Evolutionary conservation across 2,888 invertebrate species (phyloP).

Genomic region (Leistus spinibarbis): DNA sequence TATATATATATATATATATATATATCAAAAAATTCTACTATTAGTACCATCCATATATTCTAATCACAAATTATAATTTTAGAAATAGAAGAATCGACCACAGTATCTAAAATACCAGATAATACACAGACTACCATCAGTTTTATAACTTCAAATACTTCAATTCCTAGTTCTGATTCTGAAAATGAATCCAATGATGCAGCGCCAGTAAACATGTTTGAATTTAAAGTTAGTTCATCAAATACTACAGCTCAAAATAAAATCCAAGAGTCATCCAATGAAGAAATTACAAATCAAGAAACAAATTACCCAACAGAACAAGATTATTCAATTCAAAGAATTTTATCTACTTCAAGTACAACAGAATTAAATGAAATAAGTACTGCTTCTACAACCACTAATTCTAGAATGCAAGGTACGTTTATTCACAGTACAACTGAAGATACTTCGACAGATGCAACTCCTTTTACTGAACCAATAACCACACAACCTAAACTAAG

Average conservation of each 20-base stretch:
- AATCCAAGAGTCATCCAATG: neutral
- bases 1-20: too few relatives aligned
- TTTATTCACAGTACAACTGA: neutral
- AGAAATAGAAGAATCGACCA: too few relatives aligned
- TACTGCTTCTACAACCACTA: neutral
- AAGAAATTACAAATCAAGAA: neutral
- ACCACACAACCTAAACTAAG: neutral
- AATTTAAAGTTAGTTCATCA: neutral
- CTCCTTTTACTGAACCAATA: neutral
- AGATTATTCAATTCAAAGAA: neutral
- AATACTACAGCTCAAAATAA: neutral
- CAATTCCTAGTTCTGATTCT: too few relatives aligned
- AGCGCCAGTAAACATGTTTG: too few relatives aligned
- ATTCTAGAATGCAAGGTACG: neutral
- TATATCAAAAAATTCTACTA: too few relatives aligned
- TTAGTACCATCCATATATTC: too few relatives aligned
- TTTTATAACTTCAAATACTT: too few relatives aligned
- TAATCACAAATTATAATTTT: too few relatives aligned
- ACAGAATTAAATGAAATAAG: neutral
- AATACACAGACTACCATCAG: too few relatives aligned
- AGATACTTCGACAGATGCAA: neutral
- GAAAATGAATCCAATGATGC: neutral
- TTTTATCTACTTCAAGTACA: neutral
- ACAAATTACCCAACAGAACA: neutral
- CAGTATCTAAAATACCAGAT: too few relatives aligned